Conservation (phyloP, 1,140 invertebrate genomes). For the Caenorhabditis tropicalis region DNA sequence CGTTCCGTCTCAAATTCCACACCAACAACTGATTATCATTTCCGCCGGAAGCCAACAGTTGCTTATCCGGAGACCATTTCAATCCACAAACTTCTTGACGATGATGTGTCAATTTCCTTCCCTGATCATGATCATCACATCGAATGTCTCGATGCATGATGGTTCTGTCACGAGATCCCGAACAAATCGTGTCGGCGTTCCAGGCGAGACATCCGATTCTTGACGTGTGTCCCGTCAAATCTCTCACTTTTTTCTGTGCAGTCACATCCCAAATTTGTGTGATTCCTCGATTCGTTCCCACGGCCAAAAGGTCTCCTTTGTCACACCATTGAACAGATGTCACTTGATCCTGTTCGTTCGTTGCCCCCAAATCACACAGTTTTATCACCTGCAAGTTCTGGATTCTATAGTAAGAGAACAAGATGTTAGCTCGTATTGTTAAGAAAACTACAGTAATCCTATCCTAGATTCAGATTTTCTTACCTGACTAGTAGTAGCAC, state of each 20-base stretch:
- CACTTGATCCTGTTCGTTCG: slow-evolving; percentile 86
- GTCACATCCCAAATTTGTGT: slow-evolving; percentile 77
- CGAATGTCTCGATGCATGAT: slow-evolving; percentile 94
- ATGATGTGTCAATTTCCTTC: slow-evolving; percentile 82
- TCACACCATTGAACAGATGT: slow-evolving; percentile 99
- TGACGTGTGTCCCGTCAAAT: slow-evolving; percentile 89
- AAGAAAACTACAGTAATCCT: too few species aligned
- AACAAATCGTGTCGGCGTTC: slow-evolving; percentile 95
- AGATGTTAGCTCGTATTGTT: too few species aligned
- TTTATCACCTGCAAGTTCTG: slow-evolving; percentile 81
- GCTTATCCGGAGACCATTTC: slow-evolving; percentile 99
- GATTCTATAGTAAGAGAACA: too few species aligned
- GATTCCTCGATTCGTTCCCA: slow-evolving; percentile 83
- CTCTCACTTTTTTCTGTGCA: slow-evolving; percentile 87
- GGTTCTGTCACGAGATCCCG: slow-evolving; percentile 79
- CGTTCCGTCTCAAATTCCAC: slow-evolving; percentile 89
- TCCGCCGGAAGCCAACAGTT: slow-evolving; percentile 95
- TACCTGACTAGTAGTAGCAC: slow-evolving; percentile 92
- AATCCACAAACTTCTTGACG: slow-evolving; percentile 95
- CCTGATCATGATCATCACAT: slow-evolving; percentile 79
- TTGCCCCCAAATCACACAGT: slow-evolving; percentile 86
- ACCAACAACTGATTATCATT: slow-evolving; percentile 98
- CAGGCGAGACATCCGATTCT: slow-evolving; percentile 85
- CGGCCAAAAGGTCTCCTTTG: slow-evolving; percentile 90
- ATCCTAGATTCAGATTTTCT: too few species aligned